Base-by-base conservation (phyloP, 2,888 invertebrate species). In the Sepioteuthis lessoniana region DNA sequence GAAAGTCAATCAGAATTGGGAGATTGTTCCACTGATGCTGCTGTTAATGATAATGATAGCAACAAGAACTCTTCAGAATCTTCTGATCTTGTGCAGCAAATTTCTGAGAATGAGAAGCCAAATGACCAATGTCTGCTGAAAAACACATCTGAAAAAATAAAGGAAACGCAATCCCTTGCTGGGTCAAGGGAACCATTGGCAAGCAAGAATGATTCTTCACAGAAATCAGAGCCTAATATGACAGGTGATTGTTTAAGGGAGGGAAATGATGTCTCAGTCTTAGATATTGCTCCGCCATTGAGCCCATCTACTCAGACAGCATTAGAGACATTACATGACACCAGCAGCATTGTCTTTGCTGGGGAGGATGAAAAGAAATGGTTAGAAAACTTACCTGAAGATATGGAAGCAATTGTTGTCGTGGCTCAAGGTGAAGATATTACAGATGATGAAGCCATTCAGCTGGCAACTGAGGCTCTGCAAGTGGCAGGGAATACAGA, bases 381-480 rank as follows among this genome's bases (percentile, higher is more conserved):
- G 50, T 55, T 93, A 35, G 93, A 55, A 28, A 55, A 31, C n/a
- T 42, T n/a, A n/a, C 35, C 93, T 7, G 35, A 90, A 35, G 38
- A 76, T 46, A 50, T 94, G n/a, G 95, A 95, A 93, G 95, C 96
- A 46, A 95, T 96, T 31, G 95, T 96, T 46, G 95, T 96, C 7
- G 94, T 96, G 94, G 95, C 96, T 35, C 96, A 96, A 28, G 95
- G 95, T 93, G 95, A 95, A 37, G 95, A 95, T 37, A 94, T 96
- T 38, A 95, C 96, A 31, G 96, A 96, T 92, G 96, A 96, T 76
- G 96, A 96, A 46, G 95, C 95, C 38, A 91, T 96, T 31, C 94
- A 94, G 92, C 94, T 96, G 93, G 96, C 96, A 47, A 92, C 42
- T 25, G 47, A 94, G 90, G 90, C 93, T 55, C 37, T 94, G n/a